Evolutionary conservation across 2,888 invertebrate genomes (phyloP), one percentile per base, ranked within the genome.

Genomic region (Coleophora flavipennella): DNA sequence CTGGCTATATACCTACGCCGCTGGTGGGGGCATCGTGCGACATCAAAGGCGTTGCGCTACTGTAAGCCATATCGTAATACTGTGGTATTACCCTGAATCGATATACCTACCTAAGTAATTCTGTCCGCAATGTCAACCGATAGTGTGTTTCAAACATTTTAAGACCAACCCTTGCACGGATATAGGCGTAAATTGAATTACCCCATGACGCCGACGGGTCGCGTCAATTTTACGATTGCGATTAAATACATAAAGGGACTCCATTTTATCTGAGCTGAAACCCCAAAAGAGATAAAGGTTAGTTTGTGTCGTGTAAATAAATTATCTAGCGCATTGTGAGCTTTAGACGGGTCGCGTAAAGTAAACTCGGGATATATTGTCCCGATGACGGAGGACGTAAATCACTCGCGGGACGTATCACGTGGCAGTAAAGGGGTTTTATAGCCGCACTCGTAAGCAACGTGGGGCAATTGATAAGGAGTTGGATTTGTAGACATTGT

Each of bases 191-290:
- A 54, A 52, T 51, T 57, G 52, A 45, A 56, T 59, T 56, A 62
- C 75, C 73, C 73, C 72, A 70, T 67, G 78, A 73, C 65, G 75
- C 62, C 67, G 39, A 35, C 41, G 50, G 45, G 51, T 50, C 56
- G 55, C 51, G 53, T 45, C 51, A 57, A 51, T 53, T 79, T 79
- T 75, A 81, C 76, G 80, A 80, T 69, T 72, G 65, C 53, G 51
- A 20, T 20, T 71, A 65, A 53, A 50, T 59, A 69, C 73, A 71
- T 73, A 75, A 78, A 78, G 63, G 57, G 62, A 70, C 72, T 67
- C 73, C 78, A 58, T 68, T 75, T 79, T 79, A 81, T 79, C 76
- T 68, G 64, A 68, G 67, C 73, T 72, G 65, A 74, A 78, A 68
- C 54, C 64, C 65, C 59, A 68, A 77, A 77, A 74, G 70, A 75